Percentiles rank a stretch among this genome's conserved stretches.
Conservation (phyloP, 1,140 invertebrate genomes). For the Drosophila melanica region DNA sequence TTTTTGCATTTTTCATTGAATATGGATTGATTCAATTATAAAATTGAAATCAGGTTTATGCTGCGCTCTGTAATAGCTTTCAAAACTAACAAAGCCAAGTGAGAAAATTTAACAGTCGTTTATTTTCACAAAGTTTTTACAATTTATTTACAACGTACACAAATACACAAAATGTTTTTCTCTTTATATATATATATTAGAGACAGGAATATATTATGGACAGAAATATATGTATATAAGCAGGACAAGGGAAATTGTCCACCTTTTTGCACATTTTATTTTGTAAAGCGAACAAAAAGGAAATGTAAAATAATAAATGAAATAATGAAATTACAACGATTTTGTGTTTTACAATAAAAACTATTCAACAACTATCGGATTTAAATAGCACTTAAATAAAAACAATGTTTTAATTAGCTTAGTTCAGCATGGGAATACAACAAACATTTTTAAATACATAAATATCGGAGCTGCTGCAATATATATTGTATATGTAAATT, state of each 20-base stretch:
- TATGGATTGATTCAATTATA: no score
- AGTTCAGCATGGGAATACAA: neutral
- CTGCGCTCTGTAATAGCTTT: no score
- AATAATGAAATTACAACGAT: no score
- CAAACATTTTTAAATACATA: neutral
- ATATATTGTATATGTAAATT: conserved; percentile 18
- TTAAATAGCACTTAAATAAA: neutral
- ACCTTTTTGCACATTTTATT: conserved; percentile 9
- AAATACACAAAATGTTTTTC: neutral
- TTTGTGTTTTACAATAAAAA: no score
- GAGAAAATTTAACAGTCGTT: neutral
- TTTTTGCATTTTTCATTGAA: no score
- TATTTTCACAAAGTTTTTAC: conserved; percentile 32
- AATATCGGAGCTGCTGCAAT: conserved; percentile 7
- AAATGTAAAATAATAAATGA: neutral
- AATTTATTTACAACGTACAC: conserved; percentile 46
- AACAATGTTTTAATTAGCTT: neutral
- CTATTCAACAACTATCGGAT: no score
- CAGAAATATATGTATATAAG: conserved; percentile 4
- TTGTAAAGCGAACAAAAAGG: neutral
- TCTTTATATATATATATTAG: neutral
- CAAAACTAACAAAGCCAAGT: no score
- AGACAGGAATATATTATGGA: neutral
- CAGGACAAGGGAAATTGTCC: neutral
- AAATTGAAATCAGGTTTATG: no score